Evolutionary conservation across 2,888 invertebrate species (phyloP).

Genomic region (Nymphalis c-album): DNA sequence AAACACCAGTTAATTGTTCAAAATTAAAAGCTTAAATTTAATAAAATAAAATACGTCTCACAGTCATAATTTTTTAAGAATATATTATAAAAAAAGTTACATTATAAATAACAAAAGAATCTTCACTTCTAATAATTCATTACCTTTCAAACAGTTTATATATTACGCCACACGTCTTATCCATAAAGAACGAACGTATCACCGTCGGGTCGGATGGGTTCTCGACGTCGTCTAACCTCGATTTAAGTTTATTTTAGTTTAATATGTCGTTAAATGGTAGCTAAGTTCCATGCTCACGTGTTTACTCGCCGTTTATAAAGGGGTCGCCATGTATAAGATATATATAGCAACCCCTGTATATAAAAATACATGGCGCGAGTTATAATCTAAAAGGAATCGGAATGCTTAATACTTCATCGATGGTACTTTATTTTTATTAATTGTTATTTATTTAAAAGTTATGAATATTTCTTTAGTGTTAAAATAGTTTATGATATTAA

Average conservation of each 20-base stretch:
- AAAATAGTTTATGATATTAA: too few species aligned
- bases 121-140: too few species aligned
- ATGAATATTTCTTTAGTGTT: too few species aligned
- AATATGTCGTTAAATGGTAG: slow-evolving; percentile 38
- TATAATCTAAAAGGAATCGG: not conserved
- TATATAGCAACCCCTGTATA: not conserved
- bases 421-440: not conserved
- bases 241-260: slow-evolving; percentile 46
- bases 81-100: too few species aligned
- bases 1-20: too few species aligned
- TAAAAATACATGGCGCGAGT: not conserved
- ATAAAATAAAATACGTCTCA: too few species aligned
- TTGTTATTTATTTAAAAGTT: not conserved
- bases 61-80: too few species aligned
- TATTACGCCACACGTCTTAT: slow-evolving; percentile 31
- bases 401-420: not conserved
- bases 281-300: slow-evolving; percentile 37
- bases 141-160: not conserved
- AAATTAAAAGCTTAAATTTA: too few species aligned
- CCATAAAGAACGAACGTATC: slow-evolving; percentile 41
- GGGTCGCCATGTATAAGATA: not conserved
- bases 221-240: slow-evolving; percentile 36
- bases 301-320: slow-evolving; percentile 31
- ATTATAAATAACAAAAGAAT: too few species aligned
- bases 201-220: slow-evolving; percentile 30